Conservation (phyloP, 64 coral and sea anemone species). For the Montipora foliosa region DNA sequence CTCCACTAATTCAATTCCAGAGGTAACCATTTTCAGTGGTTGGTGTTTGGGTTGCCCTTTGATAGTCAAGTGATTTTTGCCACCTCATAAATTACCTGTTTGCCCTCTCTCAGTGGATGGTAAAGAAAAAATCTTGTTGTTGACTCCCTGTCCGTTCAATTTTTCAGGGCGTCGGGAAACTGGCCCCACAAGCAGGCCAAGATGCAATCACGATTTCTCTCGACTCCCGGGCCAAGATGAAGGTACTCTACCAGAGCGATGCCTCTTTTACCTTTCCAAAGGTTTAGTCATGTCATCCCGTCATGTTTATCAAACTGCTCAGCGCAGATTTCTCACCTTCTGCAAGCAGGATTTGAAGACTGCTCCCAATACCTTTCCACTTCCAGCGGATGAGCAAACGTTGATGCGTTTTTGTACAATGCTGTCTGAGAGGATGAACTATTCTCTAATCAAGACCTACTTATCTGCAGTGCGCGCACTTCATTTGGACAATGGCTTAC, state of each 20-base stretch:
- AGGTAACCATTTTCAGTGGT: not conserved
- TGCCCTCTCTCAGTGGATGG: not conserved
- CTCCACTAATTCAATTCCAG: not conserved
- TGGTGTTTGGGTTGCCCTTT: not conserved
- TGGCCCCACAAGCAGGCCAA: not conserved
- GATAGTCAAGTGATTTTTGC: not conserved
- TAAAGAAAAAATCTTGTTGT: not conserved
- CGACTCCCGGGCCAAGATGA: not conserved
- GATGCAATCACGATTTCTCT: not conserved
- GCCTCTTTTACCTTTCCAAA: slow-evolving; percentile 8
- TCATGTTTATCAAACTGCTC: not conserved
- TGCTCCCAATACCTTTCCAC: not conserved
- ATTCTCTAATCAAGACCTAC: not conserved
- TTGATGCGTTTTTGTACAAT: slow-evolving; percentile 8
- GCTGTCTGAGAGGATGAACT: not conserved
- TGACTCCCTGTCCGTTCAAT: slow-evolving; percentile 21
- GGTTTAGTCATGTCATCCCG: not conserved
- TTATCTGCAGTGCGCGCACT: slow-evolving; percentile 8
- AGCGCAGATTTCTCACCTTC: not conserved
- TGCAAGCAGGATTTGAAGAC: not conserved
- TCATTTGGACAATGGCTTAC: not conserved
- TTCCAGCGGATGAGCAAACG: not conserved
- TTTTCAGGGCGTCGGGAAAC: not conserved
- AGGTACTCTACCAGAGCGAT: not conserved
- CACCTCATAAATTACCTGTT: not conserved